Evolutionary conservation across 2,113 vertebrate genomes (phyloP).

Genomic region (Salvelinus sp.): DNA sequence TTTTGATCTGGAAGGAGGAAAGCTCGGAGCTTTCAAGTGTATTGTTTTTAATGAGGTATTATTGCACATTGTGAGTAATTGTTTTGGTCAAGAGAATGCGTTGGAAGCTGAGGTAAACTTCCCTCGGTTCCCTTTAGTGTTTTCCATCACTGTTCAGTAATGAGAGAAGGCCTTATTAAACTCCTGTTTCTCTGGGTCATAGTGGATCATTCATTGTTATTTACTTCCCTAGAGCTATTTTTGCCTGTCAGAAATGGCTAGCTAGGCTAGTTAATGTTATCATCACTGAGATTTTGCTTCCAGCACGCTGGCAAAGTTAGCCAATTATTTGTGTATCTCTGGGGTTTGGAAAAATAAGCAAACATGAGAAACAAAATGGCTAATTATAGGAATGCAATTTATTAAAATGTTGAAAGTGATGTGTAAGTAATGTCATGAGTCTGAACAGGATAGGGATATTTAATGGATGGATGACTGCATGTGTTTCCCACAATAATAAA

Average conservation of each 20-base stretch:
- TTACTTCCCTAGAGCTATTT: conserved; percentile 39
- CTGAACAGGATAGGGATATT: too few species aligned
- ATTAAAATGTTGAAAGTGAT: conserved; percentile 7
- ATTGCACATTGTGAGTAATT: conserved; percentile 50
- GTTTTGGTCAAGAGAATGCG: conserved; percentile 45
- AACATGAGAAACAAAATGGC: conserved; percentile 15
- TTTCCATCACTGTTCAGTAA: conserved; percentile 57
- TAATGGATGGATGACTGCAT: too few species aligned
- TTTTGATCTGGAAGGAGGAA: conserved; percentile 55
- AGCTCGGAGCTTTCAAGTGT: conserved; percentile 65
- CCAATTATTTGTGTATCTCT: conserved; percentile 64
- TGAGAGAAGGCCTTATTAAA: conserved; percentile 47
- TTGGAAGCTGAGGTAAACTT: conserved; percentile 13
- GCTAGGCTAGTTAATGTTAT: conserved; percentile 36
- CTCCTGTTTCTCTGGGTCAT: conserved; percentile 30
- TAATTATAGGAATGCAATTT: conserved; percentile 51
- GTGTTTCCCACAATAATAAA: too few species aligned
- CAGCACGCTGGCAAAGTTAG: conserved; percentile 44
- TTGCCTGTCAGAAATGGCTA: conserved; percentile 26
- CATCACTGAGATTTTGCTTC: conserved; percentile 52
- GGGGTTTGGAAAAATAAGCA: conserved; percentile 27
- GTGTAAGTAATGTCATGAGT: conserved; percentile 12
- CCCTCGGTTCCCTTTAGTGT: conserved; percentile 20
- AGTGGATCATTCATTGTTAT: conserved; percentile 46
- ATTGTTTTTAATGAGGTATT: conserved; percentile 67